These are phyloP conservation scores for Pelodytes ibericus DNA, from an alignment of 2,797 vertebrate species.

Conservation along the genomic window DNA sequence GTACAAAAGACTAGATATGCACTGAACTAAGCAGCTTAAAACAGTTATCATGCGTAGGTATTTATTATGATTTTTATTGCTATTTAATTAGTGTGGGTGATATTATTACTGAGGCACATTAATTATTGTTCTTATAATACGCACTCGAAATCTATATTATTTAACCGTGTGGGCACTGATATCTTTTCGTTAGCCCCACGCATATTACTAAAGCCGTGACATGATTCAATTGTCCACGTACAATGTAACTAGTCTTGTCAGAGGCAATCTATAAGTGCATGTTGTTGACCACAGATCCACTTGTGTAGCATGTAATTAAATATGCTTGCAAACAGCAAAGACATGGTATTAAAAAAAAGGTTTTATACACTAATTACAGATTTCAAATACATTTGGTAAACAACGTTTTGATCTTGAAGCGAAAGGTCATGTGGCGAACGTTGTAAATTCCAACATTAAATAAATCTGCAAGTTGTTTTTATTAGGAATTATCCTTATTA, in stretches of 20 bases:
- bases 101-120: slow-evolving; percentile 42
- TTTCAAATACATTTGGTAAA: too few species aligned
- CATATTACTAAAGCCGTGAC: neutral
- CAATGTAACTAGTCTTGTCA: neutral
- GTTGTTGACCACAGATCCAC: neutral
- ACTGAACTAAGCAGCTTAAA: slow-evolving; percentile 75
- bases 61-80: slow-evolving; percentile 77
- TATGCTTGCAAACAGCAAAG: neutral
- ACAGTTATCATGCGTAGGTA: slow-evolving; percentile 74
- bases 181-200: neutral
- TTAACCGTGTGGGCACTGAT: neutral
- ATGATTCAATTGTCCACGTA: neutral
- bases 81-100: slow-evolving; percentile 54
- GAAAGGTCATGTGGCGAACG: too few species aligned
- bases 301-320: neutral
- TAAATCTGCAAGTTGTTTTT: too few species aligned
- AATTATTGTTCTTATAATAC: slow-evolving; percentile 23
- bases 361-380: too few species aligned
- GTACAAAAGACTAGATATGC: slow-evolving; percentile 80
- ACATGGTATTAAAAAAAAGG: neutral
- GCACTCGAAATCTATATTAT: slow-evolving; percentile 11
- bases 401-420: too few species aligned
- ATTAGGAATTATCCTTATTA: too few species aligned
- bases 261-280: neutral
- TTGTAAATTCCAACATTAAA: too few species aligned